Base-by-base conservation (phyloP, 2,797 vertebrate genomes). In the Botia kubotai region DNA sequence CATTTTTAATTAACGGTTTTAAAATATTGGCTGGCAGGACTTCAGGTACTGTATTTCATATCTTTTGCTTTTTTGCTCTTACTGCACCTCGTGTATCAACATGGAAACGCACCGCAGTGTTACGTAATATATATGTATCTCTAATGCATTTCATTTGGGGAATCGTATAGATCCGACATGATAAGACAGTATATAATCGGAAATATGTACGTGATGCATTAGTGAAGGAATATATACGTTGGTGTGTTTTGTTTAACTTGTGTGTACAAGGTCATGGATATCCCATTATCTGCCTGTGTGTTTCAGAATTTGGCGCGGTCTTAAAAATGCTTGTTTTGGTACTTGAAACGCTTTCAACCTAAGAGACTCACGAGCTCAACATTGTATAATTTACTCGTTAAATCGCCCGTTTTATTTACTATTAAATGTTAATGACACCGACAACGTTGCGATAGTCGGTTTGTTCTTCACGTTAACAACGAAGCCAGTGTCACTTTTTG, bases 241-340 rank as follows among this genome's bases (percentile, higher is more conserved):
- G 21, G 10, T 17, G 21, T 29, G 46, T 77, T 14, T 58, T 8
- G 6, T 33, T 26, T 17, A 16, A 6, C 5, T 77, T 43, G 39
- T 77, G 33, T 77, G 43, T 60, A 69, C 76, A 78, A 78, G 66
- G 76, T 78, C 66, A 70, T 36, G 12, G 2, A 53, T n/a, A 13
- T 46, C 43, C 10, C 10, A 11, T 11, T 46, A 46, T 39, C 33
- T 36, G 33, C 33, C 33, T 36, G 33, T 36, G 33, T 36, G 33
- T 36, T 36, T 4, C 33, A 36, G 33, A 36, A 36, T 36, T 36
- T 36, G 33, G 33, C 33, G 33, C 33, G 33, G 6, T 36, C 36
- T 39, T 39, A 33, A 3, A 5, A 33, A 33, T 33, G 36, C 5
- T 11, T 8, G 10, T 46, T 8, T 46, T 46, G 36, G 43, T 46